Conservation (phyloP, 35 echinoderm and acorn worm genomes). For the Strongylocentrotus purpuratus region DNA sequence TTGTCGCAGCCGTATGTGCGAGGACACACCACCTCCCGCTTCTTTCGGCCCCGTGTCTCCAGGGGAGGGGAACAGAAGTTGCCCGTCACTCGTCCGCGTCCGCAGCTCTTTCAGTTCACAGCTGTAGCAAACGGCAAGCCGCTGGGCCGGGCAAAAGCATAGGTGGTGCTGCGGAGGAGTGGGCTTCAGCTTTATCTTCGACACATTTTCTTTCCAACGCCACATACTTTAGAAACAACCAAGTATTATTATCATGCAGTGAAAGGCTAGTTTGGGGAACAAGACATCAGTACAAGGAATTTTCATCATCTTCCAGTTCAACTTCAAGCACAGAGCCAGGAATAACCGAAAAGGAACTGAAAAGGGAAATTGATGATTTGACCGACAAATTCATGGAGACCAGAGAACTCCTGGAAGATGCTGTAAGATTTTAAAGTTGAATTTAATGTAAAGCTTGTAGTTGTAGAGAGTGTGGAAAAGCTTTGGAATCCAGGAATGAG, state of each 20-base stretch:
- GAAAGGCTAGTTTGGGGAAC: not conserved
- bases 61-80: not conserved
- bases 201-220: not conserved
- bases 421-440: constrained; percentile 60
- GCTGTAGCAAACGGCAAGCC: not conserved
- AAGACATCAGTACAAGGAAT: not conserved
- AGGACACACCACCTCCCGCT: not conserved
- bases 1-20: not conserved
- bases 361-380: constrained; percentile 67
- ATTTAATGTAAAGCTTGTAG: not conserved
- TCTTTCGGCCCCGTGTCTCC: not conserved
- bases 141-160: too few relatives aligned
- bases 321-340: not conserved
- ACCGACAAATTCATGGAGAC: constrained; percentile 80
- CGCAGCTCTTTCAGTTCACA: not conserved
- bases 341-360: constrained; percentile 43
- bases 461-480: too few relatives aligned
- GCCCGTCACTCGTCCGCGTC: not conserved
- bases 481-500: too few relatives aligned
- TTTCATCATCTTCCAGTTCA: not conserved
- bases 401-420: constrained; percentile 74
- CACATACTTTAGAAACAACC: not conserved
- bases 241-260: not conserved
- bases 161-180: not conserved
- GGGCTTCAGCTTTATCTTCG: not conserved